Evolutionary conservation across 2,888 invertebrate genomes (phyloP).

Genomic region (Punctoribates punctum): DNA sequence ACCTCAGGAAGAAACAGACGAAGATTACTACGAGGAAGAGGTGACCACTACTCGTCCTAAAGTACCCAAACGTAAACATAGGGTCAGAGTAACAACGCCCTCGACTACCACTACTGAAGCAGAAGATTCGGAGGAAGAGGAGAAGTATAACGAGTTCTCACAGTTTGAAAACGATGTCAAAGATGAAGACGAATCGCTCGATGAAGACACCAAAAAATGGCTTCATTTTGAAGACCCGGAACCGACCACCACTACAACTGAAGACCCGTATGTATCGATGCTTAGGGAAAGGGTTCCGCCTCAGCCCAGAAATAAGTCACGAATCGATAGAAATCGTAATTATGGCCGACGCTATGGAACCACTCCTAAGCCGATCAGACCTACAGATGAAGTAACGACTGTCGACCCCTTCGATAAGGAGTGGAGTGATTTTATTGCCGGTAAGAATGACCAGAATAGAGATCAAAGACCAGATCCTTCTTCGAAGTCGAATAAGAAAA

Average conservation of each 20-base stretch:
- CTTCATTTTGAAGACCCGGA: neutral
- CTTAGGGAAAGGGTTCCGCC: neutral
- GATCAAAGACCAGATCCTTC: neutral
- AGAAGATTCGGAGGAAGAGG: neutral
- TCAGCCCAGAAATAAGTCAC: neutral
- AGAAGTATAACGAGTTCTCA: neutral
- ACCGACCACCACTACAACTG: slow-evolving; percentile 8
- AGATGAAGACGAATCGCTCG: neutral
- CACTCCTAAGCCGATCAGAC: neutral
- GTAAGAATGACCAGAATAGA: neutral
- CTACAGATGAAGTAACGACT: neutral
- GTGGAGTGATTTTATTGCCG: neutral
- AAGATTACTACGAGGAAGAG: neutral
- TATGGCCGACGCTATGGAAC: neutral
- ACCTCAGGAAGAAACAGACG: neutral
- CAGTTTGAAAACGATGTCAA: neutral
- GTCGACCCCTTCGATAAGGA: slow-evolving; percentile 14
- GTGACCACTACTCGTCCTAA: neutral
- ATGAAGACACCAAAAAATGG: neutral
- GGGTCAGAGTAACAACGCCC: neutral
- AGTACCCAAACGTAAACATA: neutral
- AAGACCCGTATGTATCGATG: neutral
- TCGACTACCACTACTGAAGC: neutral
- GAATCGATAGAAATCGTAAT: neutral
- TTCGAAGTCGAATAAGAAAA: neutral